A percentile compares a stretch with the other conserved stretches of the same genome.
phyloP scores from a whole-genome alignment of 2,888 invertebrate species.

The Hofmannophila pseudospretella region DNA sequence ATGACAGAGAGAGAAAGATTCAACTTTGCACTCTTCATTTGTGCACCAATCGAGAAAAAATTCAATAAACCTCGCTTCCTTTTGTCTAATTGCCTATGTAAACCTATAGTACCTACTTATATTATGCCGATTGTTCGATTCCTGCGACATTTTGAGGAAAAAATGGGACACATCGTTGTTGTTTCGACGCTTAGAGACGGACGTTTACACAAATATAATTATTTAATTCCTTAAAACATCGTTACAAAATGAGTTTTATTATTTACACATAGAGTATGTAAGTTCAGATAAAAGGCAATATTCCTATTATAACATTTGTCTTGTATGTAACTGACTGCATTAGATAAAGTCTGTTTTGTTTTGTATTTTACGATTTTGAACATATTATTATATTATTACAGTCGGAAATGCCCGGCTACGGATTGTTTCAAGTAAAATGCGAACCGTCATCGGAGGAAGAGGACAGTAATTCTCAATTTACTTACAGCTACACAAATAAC shows the following conservation, averaged over 20 bases:
- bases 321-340: too few species aligned
- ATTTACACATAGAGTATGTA: too few species aligned
- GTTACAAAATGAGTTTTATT: too few species aligned
- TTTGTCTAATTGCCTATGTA: conserved; percentile 72
- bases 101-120: conserved; percentile 56
- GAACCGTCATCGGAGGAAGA: conserved; percentile 62
- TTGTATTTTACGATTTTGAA: too few species aligned
- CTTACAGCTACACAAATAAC: conserved; percentile 35
- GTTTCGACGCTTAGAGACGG: conserved; percentile 23
- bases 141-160: conserved; percentile 40
- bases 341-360: too few species aligned
- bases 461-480: conserved; percentile 44
- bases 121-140: conserved; percentile 48
- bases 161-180: conserved; percentile 31
- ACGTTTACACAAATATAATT: conserved; percentile 13
- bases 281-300: too few species aligned
- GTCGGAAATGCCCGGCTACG: conserved; percentile 61
- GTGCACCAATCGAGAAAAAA: conserved; percentile 73
- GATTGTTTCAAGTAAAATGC: conserved; percentile 47
- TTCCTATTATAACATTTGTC: too few species aligned
- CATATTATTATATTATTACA: too few species aligned
- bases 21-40: conserved; percentile 65
- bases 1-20: conserved; percentile 58
- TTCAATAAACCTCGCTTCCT: conserved; percentile 72
- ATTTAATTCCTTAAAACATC: conserved; percentile 10